A percentile compares a stretch with the other conserved stretches of the same genome.
Evolutionary conservation across 2,113 vertebrate species (phyloP).

Genomic region (Sardina pilchardus): DNA sequence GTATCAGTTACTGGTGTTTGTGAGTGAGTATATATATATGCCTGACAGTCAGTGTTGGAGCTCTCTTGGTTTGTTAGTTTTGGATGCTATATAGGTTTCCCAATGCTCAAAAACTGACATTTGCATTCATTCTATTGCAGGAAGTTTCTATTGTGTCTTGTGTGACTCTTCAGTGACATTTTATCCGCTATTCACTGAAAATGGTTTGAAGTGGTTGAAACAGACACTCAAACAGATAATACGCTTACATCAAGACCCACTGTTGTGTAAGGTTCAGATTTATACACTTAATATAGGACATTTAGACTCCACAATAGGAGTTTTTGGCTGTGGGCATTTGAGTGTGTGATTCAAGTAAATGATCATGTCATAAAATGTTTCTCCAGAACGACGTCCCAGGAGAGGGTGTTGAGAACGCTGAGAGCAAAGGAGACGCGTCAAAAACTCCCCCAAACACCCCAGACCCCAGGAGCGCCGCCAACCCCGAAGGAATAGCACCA

Average conservation of each 20-base stretch:
- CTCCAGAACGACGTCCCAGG: constrained; percentile 55
- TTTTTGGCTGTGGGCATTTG: not conserved
- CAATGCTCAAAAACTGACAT: not conserved
- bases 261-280: no score
- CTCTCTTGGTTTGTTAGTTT: not conserved
- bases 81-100: not conserved
- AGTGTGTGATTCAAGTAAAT: not conserved
- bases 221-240: not conserved
- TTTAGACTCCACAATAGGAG: no score
- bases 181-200: not conserved
- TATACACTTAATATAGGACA: no score
- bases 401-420: constrained; percentile 70
- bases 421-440: constrained; percentile 68
- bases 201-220: not conserved
- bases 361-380: constrained; percentile 24
- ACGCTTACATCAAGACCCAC: no score
- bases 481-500: constrained; percentile 82
- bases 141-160: not conserved
- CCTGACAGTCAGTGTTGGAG: not conserved
- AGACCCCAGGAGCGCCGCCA: constrained; percentile 73
- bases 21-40: not conserved
- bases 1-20: not conserved
- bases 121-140: not conserved
- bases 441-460: constrained; percentile 80
- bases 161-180: not conserved